phyloP scores from a whole-genome alignment of 2,113 vertebrate species.

The Atrichornis clamosus region DNA sequence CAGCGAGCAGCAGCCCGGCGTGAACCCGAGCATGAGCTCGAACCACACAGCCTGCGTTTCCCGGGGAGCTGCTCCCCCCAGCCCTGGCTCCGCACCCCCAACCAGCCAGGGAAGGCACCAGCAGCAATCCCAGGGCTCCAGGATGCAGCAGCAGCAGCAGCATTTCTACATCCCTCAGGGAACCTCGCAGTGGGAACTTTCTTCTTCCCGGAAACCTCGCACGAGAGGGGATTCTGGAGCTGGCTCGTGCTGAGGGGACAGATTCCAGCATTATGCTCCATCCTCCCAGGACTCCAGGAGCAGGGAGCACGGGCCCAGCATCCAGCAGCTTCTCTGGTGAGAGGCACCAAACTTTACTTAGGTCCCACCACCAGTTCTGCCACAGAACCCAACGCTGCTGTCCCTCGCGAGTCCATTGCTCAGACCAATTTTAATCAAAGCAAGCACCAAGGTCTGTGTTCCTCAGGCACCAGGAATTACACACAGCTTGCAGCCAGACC shows the following conservation, averaged over 20 bases:
- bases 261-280: background rate
- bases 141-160: background rate
- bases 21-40: fast-evolving
- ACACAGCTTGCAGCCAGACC: background rate
- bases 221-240: background rate
- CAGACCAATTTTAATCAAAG: background rate
- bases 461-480: background rate
- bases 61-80: background rate
- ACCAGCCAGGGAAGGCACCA: fast-evolving
- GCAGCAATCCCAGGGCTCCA: fast-evolving
- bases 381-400: background rate
- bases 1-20: background rate
- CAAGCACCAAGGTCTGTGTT: background rate
- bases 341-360: background rate
- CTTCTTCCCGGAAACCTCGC: background rate
- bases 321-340: background rate
- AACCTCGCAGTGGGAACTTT: fast-evolving
- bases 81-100: background rate
- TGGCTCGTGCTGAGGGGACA: fast-evolving
- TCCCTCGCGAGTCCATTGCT: fast-evolving
- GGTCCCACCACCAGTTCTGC: background rate
- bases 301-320: background rate
- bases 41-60: background rate
- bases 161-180: fast-evolving
- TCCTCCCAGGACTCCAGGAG: background rate